Base-by-base conservation (phyloP, 2,888 invertebrate species). In the Nineta flava region DNA sequence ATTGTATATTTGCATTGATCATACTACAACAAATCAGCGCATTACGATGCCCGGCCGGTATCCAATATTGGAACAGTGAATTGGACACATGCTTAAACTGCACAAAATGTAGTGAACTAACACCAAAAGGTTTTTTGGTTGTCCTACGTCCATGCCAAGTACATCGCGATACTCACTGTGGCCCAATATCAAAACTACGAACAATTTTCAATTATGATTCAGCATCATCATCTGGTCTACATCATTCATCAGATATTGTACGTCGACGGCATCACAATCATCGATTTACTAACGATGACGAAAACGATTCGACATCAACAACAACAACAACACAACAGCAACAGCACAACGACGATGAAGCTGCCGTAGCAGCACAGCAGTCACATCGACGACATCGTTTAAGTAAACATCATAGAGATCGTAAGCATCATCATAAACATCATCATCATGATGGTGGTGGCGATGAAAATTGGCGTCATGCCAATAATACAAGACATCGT, bases 151-250 rank as follows among this genome's bases (percentile, higher is more conserved):
- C 86, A 50, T 87, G 86, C 67, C 81, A 82, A 59, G 67, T 79
- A 52, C 81, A 86, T 68, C 73, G 79, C 53, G 83, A 87, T 66
- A 82, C 86, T 41, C 70, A 79, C 56, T 87, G 87, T 66, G 82
- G 81, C 40, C 76, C 81, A 2, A 69, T 83, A 42, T 73, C 76
- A 55, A 77, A 81, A 58, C 69, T 83, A 55, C 73, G 75, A 17
- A 58, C 72, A 81, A 56, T 75, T 76, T 63, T 75, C 77, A 78
- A 62, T 76, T 26, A 5, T 26, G 26, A 26, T 7, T 60, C 71
- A 74, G 63, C 61, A 71, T 49, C 62, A 68, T 55, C 65, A 66
- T 16, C 66, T 67, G 52, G 67, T 67, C 48, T 66, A 66, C 62
- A 67, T 69, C 42, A 48, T 41, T 13, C n/a, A 15, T 13, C n/a